phyloP scores from a whole-genome alignment of 2,888 invertebrate genomes.

The Cancer borealis region DNA sequence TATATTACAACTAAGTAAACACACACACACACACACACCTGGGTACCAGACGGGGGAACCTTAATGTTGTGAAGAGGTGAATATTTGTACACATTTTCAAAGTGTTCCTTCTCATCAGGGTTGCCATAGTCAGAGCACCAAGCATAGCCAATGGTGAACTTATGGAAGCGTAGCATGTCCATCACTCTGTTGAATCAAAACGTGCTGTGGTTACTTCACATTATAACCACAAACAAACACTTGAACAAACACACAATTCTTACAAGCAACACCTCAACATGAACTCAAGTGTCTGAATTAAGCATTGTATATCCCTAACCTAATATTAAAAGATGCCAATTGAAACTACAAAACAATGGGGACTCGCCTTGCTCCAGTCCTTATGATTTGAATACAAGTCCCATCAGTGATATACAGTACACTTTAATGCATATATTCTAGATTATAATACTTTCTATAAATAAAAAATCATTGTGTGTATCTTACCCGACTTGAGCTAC shows the following conservation, averaged over 20 bases:
- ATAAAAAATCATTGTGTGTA: background rate
- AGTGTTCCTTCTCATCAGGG: slow-evolving; percentile 92
- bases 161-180: slow-evolving; percentile 98
- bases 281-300: too few relatives aligned
- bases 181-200: slow-evolving; percentile 86
- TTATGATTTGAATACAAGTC: too few relatives aligned
- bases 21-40: slow-evolving; percentile 48
- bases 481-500: slow-evolving; percentile 93
- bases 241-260: background rate
- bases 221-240: background rate
- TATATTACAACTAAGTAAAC: background rate
- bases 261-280: background rate
- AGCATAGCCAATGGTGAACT: slow-evolving; percentile 97
- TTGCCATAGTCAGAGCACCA: slow-evolving; percentile 98
- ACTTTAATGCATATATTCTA: too few relatives aligned
- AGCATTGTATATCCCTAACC: background rate
- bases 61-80: slow-evolving; percentile 96
- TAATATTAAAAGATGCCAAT: background rate
- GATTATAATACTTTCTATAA: too few relatives aligned
- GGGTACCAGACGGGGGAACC: slow-evolving; percentile 82
- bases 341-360: too few relatives aligned
- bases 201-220: background rate
- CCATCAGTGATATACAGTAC: too few relatives aligned
- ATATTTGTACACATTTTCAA: slow-evolving; percentile 90
- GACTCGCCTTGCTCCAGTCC: too few relatives aligned